Conservation (phyloP, 2,888 invertebrate species). For the Tetramorium bicarinatum region DNA sequence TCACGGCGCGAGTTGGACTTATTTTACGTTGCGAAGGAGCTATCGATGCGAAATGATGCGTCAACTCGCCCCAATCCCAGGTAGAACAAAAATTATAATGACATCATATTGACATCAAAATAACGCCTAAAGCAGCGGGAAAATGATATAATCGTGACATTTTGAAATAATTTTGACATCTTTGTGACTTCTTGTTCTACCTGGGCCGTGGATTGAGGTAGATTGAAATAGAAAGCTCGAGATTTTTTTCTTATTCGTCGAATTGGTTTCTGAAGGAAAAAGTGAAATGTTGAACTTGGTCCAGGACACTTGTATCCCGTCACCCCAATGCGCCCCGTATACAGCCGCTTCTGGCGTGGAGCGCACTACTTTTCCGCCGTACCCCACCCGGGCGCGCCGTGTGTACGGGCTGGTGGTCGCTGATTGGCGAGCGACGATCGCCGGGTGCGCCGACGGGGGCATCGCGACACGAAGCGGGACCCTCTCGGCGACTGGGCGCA, state of each 20-base stretch:
- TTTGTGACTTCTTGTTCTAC: too few species aligned
- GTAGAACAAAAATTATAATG: too few species aligned
- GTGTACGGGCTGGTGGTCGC: constrained; percentile 72
- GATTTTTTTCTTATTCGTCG: background rate
- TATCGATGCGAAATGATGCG: background rate
- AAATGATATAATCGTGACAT: too few species aligned
- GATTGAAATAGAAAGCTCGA: background rate
- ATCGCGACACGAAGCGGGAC: constrained; percentile 80
- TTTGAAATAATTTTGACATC: too few species aligned
- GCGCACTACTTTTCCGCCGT: constrained; percentile 75
- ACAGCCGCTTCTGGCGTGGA: constrained; percentile 71
- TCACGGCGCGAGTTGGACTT: too few species aligned
- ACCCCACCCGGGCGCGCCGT: constrained; percentile 63
- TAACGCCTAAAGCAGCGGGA: too few species aligned
- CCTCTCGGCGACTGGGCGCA: constrained; percentile 76
- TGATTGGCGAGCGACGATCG: constrained; percentile 73
- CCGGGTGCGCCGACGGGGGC: constrained; percentile 58
- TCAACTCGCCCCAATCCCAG: too few species aligned
- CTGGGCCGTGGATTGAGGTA: background rate
- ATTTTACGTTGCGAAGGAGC: constrained; percentile 1
- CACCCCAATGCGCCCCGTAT: constrained; percentile 53
- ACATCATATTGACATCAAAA: too few species aligned
- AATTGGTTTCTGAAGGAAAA: too few species aligned
- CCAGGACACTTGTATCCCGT: background rate
- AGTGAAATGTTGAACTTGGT: too few species aligned